Percentiles rank a stretch among this genome's conserved stretches.
Evolutionary conservation across 2,888 invertebrate genomes (phyloP).

Genomic region (Agrilus mali): DNA sequence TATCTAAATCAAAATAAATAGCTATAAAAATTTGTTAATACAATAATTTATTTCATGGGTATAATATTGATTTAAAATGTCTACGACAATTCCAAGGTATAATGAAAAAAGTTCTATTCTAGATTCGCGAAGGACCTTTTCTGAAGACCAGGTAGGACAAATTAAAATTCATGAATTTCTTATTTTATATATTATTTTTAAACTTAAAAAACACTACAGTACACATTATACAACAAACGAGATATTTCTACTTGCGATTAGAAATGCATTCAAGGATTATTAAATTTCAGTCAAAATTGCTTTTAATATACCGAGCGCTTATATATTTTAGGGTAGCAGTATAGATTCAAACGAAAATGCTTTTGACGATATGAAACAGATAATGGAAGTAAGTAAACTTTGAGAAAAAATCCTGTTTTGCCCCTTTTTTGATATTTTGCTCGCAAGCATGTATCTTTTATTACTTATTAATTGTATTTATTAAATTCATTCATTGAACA

Average conservation of each 20-base stretch:
- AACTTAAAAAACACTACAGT: too few relatives aligned
- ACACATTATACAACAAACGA: too few relatives aligned
- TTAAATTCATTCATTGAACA: background rate
- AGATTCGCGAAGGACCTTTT: constrained; percentile 23
- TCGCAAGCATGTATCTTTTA: background rate
- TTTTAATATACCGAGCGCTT: constrained; percentile 1
- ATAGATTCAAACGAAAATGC: constrained; percentile 48
- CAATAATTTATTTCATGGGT: too few relatives aligned
- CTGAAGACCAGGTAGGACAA: constrained; percentile 27
- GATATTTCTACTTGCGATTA: too few relatives aligned
- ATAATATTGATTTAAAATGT: constrained; percentile 3
- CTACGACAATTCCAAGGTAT: constrained; percentile 5
- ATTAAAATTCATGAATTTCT: too few relatives aligned
- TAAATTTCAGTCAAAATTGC: background rate
- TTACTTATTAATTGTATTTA: constrained; percentile 3
- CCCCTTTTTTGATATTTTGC: too few relatives aligned
- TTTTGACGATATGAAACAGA: constrained; percentile 51
- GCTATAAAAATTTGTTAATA: too few relatives aligned
- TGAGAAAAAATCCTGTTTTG: background rate
- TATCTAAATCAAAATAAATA: too few relatives aligned
- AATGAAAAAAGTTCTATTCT: constrained; percentile 31
- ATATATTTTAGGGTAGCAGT: constrained; percentile 43
- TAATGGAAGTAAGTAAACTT: constrained; percentile 41
- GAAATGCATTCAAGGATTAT: too few relatives aligned
- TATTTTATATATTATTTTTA: too few relatives aligned